phyloP scores from a whole-genome alignment of 2,888 invertebrate species.

The Suillia variegata region DNA sequence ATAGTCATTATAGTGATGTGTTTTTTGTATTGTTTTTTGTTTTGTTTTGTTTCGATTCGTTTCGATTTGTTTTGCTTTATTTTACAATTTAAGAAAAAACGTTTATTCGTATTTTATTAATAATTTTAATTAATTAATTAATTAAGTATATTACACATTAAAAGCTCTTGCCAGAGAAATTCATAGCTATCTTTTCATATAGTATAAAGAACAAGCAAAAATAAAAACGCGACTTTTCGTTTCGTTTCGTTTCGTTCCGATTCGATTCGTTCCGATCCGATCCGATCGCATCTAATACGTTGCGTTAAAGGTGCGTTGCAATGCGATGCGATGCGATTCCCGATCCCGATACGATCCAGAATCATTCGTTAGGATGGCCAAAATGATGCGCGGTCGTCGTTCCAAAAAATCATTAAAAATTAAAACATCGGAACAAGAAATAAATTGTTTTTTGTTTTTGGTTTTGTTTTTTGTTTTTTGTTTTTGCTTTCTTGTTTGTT shows the following conservation, averaged over 20 bases:
- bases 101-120: constrained; percentile 18
- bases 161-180: constrained; percentile 39
- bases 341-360: not conserved
- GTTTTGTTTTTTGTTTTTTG: constrained; percentile 20
- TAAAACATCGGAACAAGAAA: constrained; percentile 48
- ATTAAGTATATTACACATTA: constrained; percentile 28
- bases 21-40: too few species aligned
- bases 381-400: constrained; percentile 53
- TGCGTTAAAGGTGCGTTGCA: too few species aligned
- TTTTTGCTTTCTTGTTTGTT: constrained; percentile 34
- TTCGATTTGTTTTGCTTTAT: not conserved
- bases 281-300: too few species aligned
- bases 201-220: constrained; percentile 34
- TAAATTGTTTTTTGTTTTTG: constrained; percentile 22
- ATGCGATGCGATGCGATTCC: too few species aligned
- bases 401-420: too few species aligned
- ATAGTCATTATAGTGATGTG: too few species aligned
- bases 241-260: too few species aligned
- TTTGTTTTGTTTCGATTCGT: not conserved
- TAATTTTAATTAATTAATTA: constrained; percentile 10
- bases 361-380: constrained; percentile 43
- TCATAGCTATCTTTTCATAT: constrained; percentile 39
- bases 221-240: not conserved
- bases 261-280: too few species aligned
- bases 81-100: constrained; percentile 29